Evolutionary conservation across 1,140 invertebrate genomes (phyloP), one percentile per base, ranked within the genome.

Genomic region (Hypsibius dujardini): DNA sequence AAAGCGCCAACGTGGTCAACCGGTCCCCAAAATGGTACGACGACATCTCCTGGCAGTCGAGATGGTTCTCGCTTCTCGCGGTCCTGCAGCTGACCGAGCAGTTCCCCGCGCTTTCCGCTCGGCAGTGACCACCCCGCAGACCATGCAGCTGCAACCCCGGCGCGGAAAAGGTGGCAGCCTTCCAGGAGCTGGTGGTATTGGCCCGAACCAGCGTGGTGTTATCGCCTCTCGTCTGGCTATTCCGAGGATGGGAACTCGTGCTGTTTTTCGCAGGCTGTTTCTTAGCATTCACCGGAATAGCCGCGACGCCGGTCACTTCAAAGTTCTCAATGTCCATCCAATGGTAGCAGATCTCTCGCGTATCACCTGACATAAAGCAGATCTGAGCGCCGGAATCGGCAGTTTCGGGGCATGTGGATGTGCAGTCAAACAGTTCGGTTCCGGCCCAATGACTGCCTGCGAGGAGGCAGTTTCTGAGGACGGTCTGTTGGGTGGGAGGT

Each of bases 1-100:
- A 67, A 12, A 67, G 42, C 62, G 62, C 62, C 7, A 67, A 42
- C 42, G 62, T 67, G 12, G 62, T 67, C 62, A 67, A 42, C 7
- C 62, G 62, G 45, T 67, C 62, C 3, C 62, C 62, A 3, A 14
- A 14, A 14, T 7, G 3, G 12, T 3, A 14, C 42, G 7, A 14
- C 12, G 45, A 12, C 42, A 42, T 3, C 45, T 67, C 62, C 7
- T 42, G 62, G 62, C 62, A 67, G 42, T 3, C 45, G 62, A 67
- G 7, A 7, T 67, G 7, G 62, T 67, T 67, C 62, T 7, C 3
- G 3, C 7, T 14, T 3, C 45, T 42, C 12, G 7, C 42, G 12
- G 3, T 3, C n/a, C 50, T n/a, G 42, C 62, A 67, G 3, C 7
- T 67, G 7, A 67, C 62, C 3, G 62, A 67, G 45, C 62, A 67